These are phyloP conservation scores for Emydura subglobosa DNA, from an alignment of 2,113 vertebrate genomes.

Conservation along the genomic window DNA sequence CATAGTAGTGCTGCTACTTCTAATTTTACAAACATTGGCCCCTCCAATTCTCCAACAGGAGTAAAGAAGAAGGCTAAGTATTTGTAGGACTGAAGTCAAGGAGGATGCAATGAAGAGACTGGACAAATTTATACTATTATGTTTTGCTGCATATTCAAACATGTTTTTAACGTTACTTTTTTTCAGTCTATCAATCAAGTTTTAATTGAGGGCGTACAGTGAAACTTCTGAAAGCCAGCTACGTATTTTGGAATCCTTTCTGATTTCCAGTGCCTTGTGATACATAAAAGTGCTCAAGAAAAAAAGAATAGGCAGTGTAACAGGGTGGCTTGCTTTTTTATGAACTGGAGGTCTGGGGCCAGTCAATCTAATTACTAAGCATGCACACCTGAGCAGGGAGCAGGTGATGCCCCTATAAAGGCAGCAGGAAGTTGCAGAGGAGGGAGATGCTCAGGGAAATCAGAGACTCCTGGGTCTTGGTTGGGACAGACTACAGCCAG, in stretches of 20 bases:
- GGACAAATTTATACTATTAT: neutral
- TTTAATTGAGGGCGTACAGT: neutral
- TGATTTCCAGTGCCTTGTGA: too few relatives aligned
- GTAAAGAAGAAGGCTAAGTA: neutral
- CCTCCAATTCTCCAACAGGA: neutral
- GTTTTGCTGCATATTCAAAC: neutral
- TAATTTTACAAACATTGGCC: neutral
- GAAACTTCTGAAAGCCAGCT: neutral
- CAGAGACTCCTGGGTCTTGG: neutral
- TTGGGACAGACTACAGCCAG: neutral
- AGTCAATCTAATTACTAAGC: neutral
- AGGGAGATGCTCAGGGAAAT: neutral
- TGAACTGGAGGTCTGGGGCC: neutral
- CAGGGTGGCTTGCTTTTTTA: neutral
- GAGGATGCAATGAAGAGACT: neutral
- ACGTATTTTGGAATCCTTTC: neutral
- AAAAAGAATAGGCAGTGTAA: neutral
- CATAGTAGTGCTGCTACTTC: neutral
- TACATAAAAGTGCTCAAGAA: neutral
- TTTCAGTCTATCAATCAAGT: neutral
- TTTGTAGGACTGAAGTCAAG: neutral
- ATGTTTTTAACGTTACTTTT: neutral
- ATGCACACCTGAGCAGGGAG: neutral
- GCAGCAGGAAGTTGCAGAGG: neutral
- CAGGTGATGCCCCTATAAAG: neutral